Evolutionary conservation across 2,888 invertebrate species (phyloP), one percentile per base, ranked within the genome.

Genomic region (Drosophila gaucha): DNA sequence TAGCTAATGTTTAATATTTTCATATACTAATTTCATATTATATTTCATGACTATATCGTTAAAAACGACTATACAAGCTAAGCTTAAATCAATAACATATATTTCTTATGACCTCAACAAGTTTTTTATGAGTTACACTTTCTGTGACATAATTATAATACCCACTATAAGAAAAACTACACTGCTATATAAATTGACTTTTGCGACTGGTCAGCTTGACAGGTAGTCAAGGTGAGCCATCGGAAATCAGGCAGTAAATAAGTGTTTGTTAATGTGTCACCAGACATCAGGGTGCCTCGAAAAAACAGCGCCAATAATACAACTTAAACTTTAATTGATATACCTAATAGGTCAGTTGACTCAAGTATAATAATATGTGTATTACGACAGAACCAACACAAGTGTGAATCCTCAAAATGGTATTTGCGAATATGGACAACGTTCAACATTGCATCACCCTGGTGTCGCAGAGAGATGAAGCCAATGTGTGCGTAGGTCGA

Each of bases 181-280:
- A 69, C 14, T 50, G 31, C 33, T 50, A 24, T 26, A 38, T 24
- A 35, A 50, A 54, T 35, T 35, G 18, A 10, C 10, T 14, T 43
- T 35, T 63, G 57, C 59, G 54, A 54, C 74, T 78, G 87, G 75
- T 69, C 80, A 64, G 30, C 52, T 56, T 52, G 58, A 22, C 60
- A 26, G 47, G 26, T 43, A 47, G 35, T 73, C 82, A 82, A 82
- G 82, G 82, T 85, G 73, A 85, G 64, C 55, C 60, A 70, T 73
- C 82, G 85, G 86, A 82, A 82, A 85, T 76, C 58, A 58, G 39
- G n/a, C 44, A n/a, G 68, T 68, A 56, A 59, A 72, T 58, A 68
- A 71, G 63, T 54, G 52, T 31, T 38, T 66, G 55, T 65, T 56
- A 72, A 75, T 79, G 84, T 86, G 86, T 73, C 86, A 80, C 58